phyloP scores from a whole-genome alignment of 2,888 invertebrate genomes.

The Ditula angustiorana region DNA sequence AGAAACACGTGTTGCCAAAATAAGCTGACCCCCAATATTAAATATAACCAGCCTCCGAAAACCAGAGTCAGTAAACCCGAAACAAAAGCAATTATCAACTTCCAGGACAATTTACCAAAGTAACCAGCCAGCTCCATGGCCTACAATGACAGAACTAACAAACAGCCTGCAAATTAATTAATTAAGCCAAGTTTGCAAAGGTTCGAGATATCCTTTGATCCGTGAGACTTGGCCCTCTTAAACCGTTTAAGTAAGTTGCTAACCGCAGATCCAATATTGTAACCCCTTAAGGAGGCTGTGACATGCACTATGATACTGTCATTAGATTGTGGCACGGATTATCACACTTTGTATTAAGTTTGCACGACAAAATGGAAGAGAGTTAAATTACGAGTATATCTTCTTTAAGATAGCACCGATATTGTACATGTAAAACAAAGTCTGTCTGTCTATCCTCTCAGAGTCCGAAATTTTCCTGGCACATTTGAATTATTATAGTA shows the following conservation, averaged over 20 bases:
- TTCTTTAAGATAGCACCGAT: no score
- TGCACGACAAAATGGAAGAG: no score
- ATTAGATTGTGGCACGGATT: background rate
- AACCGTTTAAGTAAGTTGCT: constrained; percentile 26
- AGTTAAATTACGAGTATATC: no score
- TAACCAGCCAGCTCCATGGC: constrained; percentile 9
- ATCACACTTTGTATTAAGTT: background rate
- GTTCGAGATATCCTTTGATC: constrained; percentile 28
- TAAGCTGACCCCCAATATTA: background rate
- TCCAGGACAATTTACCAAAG: constrained; percentile 5
- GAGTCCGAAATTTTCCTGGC: no score
- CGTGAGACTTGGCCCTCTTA: constrained; percentile 3
- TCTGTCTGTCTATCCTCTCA: no score
- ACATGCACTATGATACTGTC: constrained; percentile 3
- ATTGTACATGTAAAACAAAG: no score
- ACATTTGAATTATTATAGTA: no score
- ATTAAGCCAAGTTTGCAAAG: constrained; percentile 20
- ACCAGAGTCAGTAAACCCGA: background rate
- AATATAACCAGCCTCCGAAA: background rate
- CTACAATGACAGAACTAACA: constrained; percentile 33
- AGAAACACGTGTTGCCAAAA: no score
- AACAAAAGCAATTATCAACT: constrained; percentile 36
- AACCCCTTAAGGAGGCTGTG: background rate
- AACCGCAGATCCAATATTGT: constrained; percentile 27
- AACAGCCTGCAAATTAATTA: constrained; percentile 31